phyloP scores from a whole-genome alignment of 2,888 invertebrate species.

The Polyploca ridens region DNA sequence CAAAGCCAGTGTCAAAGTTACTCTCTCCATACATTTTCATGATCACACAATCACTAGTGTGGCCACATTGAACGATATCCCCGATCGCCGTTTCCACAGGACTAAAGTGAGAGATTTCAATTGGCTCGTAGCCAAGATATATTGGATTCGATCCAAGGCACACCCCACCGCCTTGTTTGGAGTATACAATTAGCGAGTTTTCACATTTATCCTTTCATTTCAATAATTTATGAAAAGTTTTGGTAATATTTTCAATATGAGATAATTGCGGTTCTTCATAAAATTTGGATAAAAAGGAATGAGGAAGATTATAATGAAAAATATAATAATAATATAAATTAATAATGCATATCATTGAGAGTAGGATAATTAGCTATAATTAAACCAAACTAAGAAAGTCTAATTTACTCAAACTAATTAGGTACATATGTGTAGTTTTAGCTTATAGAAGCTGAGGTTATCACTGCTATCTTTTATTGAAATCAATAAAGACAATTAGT shows the following conservation, averaged over 20 bases:
- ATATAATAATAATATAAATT: no score
- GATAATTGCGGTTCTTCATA: background rate
- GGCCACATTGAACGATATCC: conserved; percentile 44
- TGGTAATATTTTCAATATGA: conserved; percentile 9
- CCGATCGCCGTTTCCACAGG: conserved; percentile 45
- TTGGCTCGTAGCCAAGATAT: conserved; percentile 58
- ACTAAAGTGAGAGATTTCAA: conserved; percentile 57
- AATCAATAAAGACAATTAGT: no score
- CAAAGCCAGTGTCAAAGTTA: conserved; percentile 3
- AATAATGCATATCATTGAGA: no score
- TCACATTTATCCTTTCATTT: conserved; percentile 49
- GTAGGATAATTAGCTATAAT: no score
- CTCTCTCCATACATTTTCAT: conserved; percentile 8
- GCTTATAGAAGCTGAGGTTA: no score
- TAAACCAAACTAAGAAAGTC: no score
- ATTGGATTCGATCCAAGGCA: conserved; percentile 65
- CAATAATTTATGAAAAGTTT: conserved; percentile 16
- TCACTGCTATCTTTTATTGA: no score
- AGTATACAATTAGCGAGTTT: conserved; percentile 58
- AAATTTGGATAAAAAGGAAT: conserved; percentile 21
- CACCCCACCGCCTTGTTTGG: conserved; percentile 54
- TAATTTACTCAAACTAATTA: no score
- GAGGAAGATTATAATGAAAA: no score
- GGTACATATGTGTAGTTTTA: no score
- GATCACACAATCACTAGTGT: conserved; percentile 28